A percentile compares a stretch with the other conserved stretches of the same genome.
Conservation (phyloP, 2,797 vertebrate genomes). For the Neopelma chrysocephalum region DNA sequence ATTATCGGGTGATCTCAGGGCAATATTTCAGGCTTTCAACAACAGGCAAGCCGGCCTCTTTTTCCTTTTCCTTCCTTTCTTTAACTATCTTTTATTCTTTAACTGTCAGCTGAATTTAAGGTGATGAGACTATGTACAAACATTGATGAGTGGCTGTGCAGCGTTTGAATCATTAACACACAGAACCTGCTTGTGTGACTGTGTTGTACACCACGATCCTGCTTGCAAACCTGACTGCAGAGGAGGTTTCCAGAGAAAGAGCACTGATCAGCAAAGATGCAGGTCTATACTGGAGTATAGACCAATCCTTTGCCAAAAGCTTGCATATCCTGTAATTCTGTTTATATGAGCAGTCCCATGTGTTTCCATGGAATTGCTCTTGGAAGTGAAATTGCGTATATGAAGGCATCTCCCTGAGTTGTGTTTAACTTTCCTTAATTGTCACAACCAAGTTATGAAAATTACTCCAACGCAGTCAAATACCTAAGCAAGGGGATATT, state of each 20-base stretch:
- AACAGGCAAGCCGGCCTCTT: neutral
- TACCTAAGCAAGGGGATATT: neutral
- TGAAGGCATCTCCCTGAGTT: neutral
- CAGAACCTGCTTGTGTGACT: neutral
- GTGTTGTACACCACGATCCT: rapidly evolving
- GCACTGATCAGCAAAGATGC: neutral
- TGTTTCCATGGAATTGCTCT: neutral
- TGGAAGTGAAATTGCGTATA: constrained; percentile 10
- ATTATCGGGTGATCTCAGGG: neutral
- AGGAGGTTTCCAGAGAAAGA: neutral
- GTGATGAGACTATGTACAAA: neutral
- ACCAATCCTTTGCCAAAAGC: neutral
- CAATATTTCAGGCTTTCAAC: neutral
- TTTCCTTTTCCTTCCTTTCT: neutral
- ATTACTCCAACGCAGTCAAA: neutral
- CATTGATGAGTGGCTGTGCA: neutral
- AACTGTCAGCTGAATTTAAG: neutral
- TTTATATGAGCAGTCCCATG: neutral
- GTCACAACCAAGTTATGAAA: neutral
- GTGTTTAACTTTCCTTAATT: neutral
- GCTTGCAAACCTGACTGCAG: neutral
- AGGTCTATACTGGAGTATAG: neutral
- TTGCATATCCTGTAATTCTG: neutral
- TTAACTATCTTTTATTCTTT: neutral
- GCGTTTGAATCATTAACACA: neutral